phyloP scores from a whole-genome alignment of 1,140 invertebrate genomes.

The Ladona fulva region DNA sequence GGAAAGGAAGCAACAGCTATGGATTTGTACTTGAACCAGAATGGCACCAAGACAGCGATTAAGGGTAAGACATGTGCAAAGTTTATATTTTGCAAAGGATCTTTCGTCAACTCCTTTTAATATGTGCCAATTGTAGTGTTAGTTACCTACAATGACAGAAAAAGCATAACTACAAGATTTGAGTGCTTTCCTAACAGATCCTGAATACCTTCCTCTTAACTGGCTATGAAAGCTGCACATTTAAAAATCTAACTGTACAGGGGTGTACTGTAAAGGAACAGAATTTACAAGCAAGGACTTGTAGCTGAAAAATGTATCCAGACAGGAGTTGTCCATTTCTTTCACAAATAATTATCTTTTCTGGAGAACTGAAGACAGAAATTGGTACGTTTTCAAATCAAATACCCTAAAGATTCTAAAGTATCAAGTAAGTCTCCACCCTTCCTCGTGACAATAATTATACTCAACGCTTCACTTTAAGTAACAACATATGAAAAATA shows the following conservation, averaged over 20 bases:
- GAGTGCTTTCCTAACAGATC: neutral
- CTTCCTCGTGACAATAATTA: no score
- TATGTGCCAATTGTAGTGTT: neutral
- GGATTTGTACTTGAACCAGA: neutral
- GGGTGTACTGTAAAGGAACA: neutral
- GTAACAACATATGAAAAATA: neutral
- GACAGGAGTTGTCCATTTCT: no score
- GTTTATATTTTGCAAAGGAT: neutral
- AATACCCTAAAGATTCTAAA: no score
- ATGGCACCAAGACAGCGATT: neutral
- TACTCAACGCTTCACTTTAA: no score
- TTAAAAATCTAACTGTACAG: slow-evolving; percentile 10
- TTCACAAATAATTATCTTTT: no score
- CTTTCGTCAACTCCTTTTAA: neutral
- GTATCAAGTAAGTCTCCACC: no score
- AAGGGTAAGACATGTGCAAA: neutral
- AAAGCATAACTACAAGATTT: neutral
- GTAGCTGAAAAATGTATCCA: no score
- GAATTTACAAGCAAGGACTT: no score
- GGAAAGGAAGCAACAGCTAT: neutral
- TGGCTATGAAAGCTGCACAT: neutral
- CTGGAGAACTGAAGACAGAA: no score
- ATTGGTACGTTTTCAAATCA: no score
- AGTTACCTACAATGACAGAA: neutral
- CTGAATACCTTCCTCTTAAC: neutral